Percentiles rank a stretch among this genome's conserved stretches.
Conservation (phyloP, 2,888 invertebrate species). For the Callimorpha dominula region DNA sequence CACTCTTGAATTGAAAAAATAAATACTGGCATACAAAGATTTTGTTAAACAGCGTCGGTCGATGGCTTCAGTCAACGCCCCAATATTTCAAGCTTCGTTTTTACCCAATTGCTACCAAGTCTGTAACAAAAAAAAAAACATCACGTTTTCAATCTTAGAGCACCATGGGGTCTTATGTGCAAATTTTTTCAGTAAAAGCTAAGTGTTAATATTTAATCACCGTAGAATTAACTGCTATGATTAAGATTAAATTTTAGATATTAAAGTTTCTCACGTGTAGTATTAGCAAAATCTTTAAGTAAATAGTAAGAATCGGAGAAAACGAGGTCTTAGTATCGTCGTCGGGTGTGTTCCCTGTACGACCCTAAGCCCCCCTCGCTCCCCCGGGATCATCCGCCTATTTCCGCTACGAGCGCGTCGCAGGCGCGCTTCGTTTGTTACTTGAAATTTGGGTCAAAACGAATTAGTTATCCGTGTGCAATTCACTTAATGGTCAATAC, state of each 20-base stretch:
- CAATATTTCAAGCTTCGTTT: slow-evolving; percentile 14
- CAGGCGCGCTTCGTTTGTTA: slow-evolving; percentile 68
- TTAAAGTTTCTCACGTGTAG: slow-evolving; percentile 4
- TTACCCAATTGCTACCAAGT: not conserved
- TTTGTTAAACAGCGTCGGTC: slow-evolving; percentile 7
- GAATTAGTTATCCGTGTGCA: slow-evolving; percentile 73
- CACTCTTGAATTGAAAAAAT: not conserved
- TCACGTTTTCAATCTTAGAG: slow-evolving; percentile 2
- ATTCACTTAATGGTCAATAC: slow-evolving; percentile 66
- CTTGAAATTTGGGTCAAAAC: slow-evolving; percentile 78
- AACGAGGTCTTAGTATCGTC: slow-evolving; percentile 47
- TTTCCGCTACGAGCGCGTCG: slow-evolving; percentile 62
- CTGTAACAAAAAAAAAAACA: not conserved
- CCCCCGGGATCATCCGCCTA: slow-evolving; percentile 74
- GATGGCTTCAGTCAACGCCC: slow-evolving; percentile 9
- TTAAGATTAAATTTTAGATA: slow-evolving; percentile 23
- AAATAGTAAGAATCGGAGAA: slow-evolving; percentile 30
- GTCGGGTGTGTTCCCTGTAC: slow-evolving; percentile 59
- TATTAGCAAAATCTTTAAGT: slow-evolving; percentile 38
- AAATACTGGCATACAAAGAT: not conserved
- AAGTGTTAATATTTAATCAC: slow-evolving; percentile 18
- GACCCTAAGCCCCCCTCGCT: slow-evolving; percentile 65
- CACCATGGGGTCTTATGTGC: not conserved
- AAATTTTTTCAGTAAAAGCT: slow-evolving; percentile 22
- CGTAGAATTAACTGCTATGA: slow-evolving; percentile 16